Percentiles rank a stretch among this genome's conserved stretches.
These are phyloP conservation scores for Drosophila greeni DNA, from an alignment of 2,888 invertebrate genomes.

Conservation along the genomic window DNA sequence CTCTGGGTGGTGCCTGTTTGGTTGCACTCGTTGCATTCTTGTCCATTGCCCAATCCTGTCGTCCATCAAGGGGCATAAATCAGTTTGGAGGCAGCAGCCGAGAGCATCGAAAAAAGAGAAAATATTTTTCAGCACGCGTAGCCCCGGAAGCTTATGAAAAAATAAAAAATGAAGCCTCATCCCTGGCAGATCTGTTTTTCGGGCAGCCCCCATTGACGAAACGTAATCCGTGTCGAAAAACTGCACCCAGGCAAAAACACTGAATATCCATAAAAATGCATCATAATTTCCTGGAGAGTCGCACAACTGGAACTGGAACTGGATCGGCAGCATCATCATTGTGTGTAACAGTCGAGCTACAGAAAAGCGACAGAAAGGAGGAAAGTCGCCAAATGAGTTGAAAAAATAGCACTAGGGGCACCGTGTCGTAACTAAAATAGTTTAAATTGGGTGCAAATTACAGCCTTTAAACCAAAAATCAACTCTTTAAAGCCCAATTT, in stretches of 20 bases:
- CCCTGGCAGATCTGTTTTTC: conserved; percentile 23
- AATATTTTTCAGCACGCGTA: conserved; percentile 34
- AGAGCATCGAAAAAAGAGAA: conserved; percentile 22
- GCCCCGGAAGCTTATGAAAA: conserved; percentile 64
- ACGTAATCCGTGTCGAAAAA: conserved; percentile 53
- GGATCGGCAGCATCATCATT: conserved; percentile 51
- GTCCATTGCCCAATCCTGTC: conserved; percentile 46
- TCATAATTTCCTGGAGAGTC: conserved; percentile 74
- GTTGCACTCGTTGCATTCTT: conserved; percentile 43
- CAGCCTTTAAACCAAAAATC: neutral
- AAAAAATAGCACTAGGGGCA: conserved; percentile 34
- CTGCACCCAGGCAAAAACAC: conserved; percentile 74
- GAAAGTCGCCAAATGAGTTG: conserved; percentile 12
- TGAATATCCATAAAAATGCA: conserved; percentile 79
- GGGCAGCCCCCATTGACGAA: conserved; percentile 57
- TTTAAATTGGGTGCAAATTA: neutral
- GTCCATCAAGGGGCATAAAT: conserved; percentile 78
- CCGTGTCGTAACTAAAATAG: conserved; percentile 12
- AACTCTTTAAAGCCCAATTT: neutral
- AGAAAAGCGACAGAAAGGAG: conserved; percentile 2
- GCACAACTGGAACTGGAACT: conserved; percentile 48
- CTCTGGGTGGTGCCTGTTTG: conserved; percentile 37
- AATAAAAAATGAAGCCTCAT: conserved; percentile 37
- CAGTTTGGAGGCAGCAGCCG: conserved; percentile 66
- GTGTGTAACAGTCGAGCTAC: conserved; percentile 22